phyloP scores from a whole-genome alignment of 2,888 invertebrate genomes.

The Hypselothyrea guttata region DNA sequence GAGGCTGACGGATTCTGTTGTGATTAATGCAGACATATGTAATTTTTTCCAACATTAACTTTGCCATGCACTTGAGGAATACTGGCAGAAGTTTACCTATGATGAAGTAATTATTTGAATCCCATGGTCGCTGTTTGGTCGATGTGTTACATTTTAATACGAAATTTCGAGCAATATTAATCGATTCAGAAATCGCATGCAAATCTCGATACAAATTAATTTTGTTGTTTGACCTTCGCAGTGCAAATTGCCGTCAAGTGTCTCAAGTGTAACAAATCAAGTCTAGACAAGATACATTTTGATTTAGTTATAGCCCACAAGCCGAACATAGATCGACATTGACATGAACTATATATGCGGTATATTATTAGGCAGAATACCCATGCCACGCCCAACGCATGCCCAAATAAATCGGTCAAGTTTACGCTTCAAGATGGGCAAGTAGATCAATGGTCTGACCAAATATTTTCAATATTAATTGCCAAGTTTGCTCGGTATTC shows the following conservation, averaged over 20 bases:
- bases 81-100: neutral
- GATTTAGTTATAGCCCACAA: constrained; percentile 12
- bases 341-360: constrained; percentile 12
- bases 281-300: constrained; percentile 16
- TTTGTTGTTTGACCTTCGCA: constrained; percentile 48
- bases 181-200: constrained; percentile 50
- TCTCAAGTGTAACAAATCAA: constrained; percentile 33
- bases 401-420: constrained; percentile 63
- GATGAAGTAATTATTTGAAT: constrained; percentile 19
- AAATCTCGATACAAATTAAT: constrained; percentile 42
- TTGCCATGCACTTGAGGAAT: neutral
- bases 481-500: constrained; percentile 15
- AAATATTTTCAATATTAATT: constrained; percentile 33
- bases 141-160: constrained; percentile 33
- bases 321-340: constrained; percentile 33
- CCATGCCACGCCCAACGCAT: constrained; percentile 39
- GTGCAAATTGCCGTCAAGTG: constrained; percentile 45
- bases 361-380: constrained; percentile 28
- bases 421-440: constrained; percentile 49
- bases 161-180: constrained; percentile 24
- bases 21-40: constrained; percentile 7
- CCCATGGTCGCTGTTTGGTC: constrained; percentile 42
- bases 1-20: neutral
- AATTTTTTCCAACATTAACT: constrained; percentile 24
- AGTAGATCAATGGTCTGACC: constrained; percentile 33